Evolutionary conservation across 1,140 invertebrate species (phyloP), one percentile per base, ranked within the genome.

Genomic region (Branchinecta lynchi): DNA sequence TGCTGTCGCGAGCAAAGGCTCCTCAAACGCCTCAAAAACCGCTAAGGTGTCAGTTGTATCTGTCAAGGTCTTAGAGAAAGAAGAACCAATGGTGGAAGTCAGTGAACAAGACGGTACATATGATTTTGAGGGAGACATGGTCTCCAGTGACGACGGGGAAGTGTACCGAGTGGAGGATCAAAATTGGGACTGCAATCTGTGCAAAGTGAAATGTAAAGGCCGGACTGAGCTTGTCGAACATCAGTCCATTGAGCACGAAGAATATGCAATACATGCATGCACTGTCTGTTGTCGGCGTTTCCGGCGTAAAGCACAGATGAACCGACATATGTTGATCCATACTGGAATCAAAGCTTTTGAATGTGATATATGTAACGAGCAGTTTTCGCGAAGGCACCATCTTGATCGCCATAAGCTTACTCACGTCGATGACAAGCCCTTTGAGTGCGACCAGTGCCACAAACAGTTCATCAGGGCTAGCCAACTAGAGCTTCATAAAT

Each of bases 391-490:
- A 67, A 67, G 32, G 6, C 43, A 17, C 10, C 66, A 67, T 67
- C 21, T 67, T 12, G 43, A 15, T 3, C 66, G 17, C 66, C 66
- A 67, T 32, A 21, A 20, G 15, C 21, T 17, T 3, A 67, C 43
- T 67, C 79, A 67, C 71, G 77, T 7, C 80, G 81, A 60, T 60
- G 72, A 79, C 79, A 10, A 76, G 7, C 75, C 78, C 7, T 79
- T 75, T 9, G 78, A 79, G 20, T 83, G 82, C 72, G 77, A 20
- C 12, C 12, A 60, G 6, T 60, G 51, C 17, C 12, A 20, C 1
- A 60, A 60, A 60, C 12, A 20, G 12, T 60, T 60, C 17, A 15
- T 20, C 51, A 60, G 12, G 12, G 17, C 12, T 15, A 60, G 17
- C 17, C 12, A 60, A 6, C 17, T 60, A 6, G 12, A 60, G 12